phyloP scores from a whole-genome alignment of 2,797 vertebrate genomes.

The Saxicola maurus region DNA sequence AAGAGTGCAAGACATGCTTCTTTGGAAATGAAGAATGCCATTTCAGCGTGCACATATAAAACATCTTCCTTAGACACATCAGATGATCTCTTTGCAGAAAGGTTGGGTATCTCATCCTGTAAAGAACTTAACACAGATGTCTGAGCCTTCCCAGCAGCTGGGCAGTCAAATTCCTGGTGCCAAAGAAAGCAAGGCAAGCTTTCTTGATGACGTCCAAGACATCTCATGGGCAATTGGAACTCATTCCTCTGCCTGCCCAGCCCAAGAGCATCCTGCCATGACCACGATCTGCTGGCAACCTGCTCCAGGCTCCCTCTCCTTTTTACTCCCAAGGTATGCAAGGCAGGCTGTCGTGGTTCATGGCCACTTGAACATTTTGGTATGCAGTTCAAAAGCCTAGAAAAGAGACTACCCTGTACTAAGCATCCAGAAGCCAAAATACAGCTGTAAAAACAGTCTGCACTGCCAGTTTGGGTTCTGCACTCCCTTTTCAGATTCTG shows the following conservation, averaged over 20 bases:
- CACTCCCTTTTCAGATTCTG: neutral
- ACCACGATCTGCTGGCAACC: neutral
- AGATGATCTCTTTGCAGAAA: neutral
- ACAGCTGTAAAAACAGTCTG: neutral
- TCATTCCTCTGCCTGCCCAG: neutral
- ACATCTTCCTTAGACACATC: neutral
- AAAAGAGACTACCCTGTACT: neutral
- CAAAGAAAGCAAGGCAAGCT: slow-evolving; percentile 37
- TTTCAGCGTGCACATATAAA: neutral
- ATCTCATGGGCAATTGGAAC: neutral
- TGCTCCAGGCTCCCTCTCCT: neutral
- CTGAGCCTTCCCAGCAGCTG: slow-evolving; percentile 1
- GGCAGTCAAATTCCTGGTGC: neutral
- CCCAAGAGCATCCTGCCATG: neutral
- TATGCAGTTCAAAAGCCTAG: neutral
- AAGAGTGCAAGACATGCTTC: neutral
- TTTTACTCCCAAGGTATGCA: neutral
- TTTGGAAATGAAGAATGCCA: neutral
- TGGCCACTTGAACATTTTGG: neutral
- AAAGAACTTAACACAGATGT: neutral
- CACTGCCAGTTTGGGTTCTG: neutral
- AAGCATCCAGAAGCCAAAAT: neutral
- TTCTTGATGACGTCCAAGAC: neutral
- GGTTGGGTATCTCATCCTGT: neutral
- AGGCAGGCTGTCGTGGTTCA: accelerated